Evolutionary conservation across 2,113 vertebrate species (phyloP).

Genomic region (Morone saxatilis): DNA sequence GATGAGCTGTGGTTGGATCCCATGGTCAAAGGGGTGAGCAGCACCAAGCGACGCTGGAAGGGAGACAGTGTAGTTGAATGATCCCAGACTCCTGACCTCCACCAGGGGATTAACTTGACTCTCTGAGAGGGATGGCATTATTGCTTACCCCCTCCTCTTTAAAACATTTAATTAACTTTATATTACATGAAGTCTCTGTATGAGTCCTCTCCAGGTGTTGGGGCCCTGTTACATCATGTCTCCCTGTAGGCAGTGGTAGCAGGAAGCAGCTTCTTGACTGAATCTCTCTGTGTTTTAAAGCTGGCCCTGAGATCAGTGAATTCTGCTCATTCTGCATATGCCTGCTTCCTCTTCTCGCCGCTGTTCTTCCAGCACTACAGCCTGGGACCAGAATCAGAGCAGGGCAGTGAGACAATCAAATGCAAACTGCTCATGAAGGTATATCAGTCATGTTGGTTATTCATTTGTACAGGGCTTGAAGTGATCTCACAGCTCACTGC

Average conservation of each 20-base stretch:
- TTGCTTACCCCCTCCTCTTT: not conserved
- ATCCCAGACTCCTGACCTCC: not conserved
- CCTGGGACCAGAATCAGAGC: conserved; percentile 61
- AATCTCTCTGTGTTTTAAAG: conserved; percentile 73
- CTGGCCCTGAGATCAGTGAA: conserved; percentile 92
- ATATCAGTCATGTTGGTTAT: conserved; percentile 12
- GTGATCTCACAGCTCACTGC: not conserved
- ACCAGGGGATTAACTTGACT: not conserved
- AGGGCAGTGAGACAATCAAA: conserved; percentile 67
- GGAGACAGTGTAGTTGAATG: not conserved
- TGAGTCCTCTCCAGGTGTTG: not conserved
- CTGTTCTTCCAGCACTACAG: conserved; percentile 92
- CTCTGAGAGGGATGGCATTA: not conserved
- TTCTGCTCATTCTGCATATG: conserved; percentile 91
- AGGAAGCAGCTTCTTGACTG: not conserved
- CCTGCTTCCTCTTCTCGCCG: conserved; percentile 90
- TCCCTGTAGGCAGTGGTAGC: not conserved
- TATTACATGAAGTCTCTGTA: not conserved
- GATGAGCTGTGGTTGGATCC: conserved; percentile 95
- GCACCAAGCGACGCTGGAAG: not conserved
- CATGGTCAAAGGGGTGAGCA: conserved; percentile 90
- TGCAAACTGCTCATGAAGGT: conserved; percentile 94
- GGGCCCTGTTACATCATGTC: not conserved
- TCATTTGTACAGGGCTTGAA: not conserved
- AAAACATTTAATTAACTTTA: not conserved